Conservation (phyloP, 1,140 invertebrate species). For the Cyrtorhinus lividipennis region DNA sequence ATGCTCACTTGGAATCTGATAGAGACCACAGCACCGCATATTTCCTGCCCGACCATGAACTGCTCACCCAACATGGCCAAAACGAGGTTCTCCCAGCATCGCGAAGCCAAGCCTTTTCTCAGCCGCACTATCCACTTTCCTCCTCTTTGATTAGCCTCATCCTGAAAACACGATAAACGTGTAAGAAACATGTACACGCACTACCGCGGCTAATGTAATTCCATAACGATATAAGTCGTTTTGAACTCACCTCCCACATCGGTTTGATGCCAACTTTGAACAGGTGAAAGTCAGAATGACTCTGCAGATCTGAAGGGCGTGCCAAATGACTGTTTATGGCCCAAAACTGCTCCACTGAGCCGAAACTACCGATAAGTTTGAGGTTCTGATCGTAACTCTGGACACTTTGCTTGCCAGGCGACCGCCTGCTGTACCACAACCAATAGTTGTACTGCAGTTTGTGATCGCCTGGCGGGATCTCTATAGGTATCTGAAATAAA, state of each 20-base stretch:
- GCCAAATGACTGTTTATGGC: conserved; percentile 80
- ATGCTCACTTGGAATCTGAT: conserved; percentile 68
- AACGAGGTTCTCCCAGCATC: conserved; percentile 97
- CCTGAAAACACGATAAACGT: conserved; percentile 34
- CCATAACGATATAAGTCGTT: too few relatives aligned
- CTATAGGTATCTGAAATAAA: conserved; percentile 37
- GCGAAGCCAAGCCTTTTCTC: conserved; percentile 83
- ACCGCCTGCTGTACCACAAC: conserved; percentile 73
- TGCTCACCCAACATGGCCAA: conserved; percentile 96
- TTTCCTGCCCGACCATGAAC: conserved; percentile 97
- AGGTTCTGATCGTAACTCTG: conserved; percentile 50
- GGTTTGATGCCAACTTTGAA: conserved; percentile 98
- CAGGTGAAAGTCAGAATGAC: conserved; percentile 88
- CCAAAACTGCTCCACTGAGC: conserved; percentile 95
- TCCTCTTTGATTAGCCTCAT: conserved; percentile 84
- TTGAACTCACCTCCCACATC: conserved; percentile 76
- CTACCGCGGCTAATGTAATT: too few relatives aligned
- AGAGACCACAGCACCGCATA: conserved; percentile 94
- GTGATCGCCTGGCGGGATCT: conserved; percentile 62
- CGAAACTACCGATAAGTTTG: conserved; percentile 67
- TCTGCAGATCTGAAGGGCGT: conserved; percentile 71
- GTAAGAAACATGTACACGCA: not conserved
- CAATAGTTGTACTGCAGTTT: conserved; percentile 78
- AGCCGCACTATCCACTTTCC: conserved; percentile 95
- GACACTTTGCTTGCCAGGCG: conserved; percentile 16